Percentiles rank a stretch among this genome's conserved stretches.
Conservation (phyloP, 2,113 vertebrate species). For the Dermatemys mawii region DNA sequence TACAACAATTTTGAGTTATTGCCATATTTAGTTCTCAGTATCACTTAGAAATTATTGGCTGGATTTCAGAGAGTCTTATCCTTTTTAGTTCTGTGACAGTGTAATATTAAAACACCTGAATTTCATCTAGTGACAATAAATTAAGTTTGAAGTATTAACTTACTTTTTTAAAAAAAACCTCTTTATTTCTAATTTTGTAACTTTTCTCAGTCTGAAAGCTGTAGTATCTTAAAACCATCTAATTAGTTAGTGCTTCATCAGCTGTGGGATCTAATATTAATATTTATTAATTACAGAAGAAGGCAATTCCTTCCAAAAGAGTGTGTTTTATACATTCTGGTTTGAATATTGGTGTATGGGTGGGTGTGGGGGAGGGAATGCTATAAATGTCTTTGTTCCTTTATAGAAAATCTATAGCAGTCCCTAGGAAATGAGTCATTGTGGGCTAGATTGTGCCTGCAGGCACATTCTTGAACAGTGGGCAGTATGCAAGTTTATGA, state of each 20-base stretch:
- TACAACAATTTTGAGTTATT: not conserved
- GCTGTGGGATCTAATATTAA: not conserved
- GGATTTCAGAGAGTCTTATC: constrained; percentile 25
- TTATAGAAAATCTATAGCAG: not conserved
- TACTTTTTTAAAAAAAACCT: not conserved
- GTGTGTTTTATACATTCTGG: not conserved
- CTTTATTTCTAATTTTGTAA: not conserved
- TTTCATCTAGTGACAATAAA: constrained; percentile 32
- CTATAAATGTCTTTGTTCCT: not conserved
- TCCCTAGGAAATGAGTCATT: not conserved
- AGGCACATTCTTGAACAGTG: not conserved
- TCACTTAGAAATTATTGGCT: constrained; percentile 23
- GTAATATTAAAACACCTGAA: constrained; percentile 32
- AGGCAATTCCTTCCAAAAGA: not conserved
- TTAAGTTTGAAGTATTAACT: constrained; percentile 12
- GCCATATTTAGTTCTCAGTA: not conserved
- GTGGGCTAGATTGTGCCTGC: not conserved
- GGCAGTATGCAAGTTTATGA: fast-evolving
- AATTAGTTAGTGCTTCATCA: not conserved
- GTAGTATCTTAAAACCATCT: not conserved
- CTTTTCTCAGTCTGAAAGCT: not conserved
- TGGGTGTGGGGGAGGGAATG: fast-evolving
- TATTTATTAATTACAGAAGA: not conserved
- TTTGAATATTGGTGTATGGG: not conserved
- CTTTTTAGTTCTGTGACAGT: constrained; percentile 27